Base-by-base conservation (phyloP, 2,797 vertebrate species). In the Notoglanidium macrostoma region DNA sequence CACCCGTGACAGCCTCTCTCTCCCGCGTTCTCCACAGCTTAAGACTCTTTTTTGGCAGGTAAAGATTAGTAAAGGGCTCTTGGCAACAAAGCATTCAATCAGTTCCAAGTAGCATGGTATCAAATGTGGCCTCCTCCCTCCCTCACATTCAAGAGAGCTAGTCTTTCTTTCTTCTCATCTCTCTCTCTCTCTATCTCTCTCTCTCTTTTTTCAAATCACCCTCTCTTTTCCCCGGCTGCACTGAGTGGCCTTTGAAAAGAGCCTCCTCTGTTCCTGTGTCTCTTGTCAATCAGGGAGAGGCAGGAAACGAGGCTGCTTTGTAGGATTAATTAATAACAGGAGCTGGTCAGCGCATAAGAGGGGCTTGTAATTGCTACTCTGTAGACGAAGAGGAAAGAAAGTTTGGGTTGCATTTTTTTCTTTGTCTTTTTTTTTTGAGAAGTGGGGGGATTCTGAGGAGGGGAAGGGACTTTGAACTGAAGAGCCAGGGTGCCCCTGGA, bases 291-390 rank as follows among this genome's bases (percentile, higher is more conserved):
- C 96, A 95, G 90, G 93, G 95, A 97, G 97, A 96, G 96, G 96
- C 97, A 97, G 97, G 97, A 99, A 98, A 98, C 97, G 97, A 98
- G 97, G 94, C 95, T 95, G 95, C 96, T 98, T 99, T 98, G 97
- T 98, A 95, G 96, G 96, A 98, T 98, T 98, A 98, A 98, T 98
- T 98, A 98, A 98, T 97, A 97, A 97, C 96, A 96, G 96, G 96
- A 97, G 97, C 96, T 95, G 96, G 97, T 97, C 96, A 96, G 96
- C 92, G 94, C 90, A 95, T 95, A 96, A 96, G 95, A 93, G 95
- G 95, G 70, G 95, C 96, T 97, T 97, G 97, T 97, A 98, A 97
- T 98, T 98, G 97, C 97, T 97, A 97, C 97, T 97, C 96, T 96
- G 97, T 96, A 95, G 95, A 96, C 87, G 91, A 91, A 90, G 88